Conservation (phyloP, 2,797 vertebrate species). For the Hapalemur alaotrensis region DNA sequence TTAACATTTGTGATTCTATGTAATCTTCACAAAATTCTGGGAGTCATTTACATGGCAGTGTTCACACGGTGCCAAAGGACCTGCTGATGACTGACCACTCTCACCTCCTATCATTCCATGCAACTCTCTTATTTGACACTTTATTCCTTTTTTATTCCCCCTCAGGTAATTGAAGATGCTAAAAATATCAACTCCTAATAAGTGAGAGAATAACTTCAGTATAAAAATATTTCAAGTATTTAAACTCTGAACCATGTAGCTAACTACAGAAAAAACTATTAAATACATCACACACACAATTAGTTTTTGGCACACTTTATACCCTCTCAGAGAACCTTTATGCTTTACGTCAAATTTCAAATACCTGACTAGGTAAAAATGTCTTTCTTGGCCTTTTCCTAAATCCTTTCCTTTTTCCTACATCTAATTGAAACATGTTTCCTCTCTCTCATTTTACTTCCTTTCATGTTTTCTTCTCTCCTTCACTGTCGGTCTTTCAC, state of each 20-base stretch:
- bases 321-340: background rate
- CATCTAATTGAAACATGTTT: background rate
- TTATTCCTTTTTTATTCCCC: background rate
- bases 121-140: background rate
- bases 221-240: constrained; percentile 34
- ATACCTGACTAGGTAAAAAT: background rate
- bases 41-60: background rate
- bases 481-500: background rate
- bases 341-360: background rate
- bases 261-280: background rate
- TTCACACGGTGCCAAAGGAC: background rate
- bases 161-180: background rate
- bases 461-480: background rate
- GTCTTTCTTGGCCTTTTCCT: background rate
- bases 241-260: background rate
- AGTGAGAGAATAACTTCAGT: background rate
- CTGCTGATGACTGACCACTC: background rate
- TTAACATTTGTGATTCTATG: background rate
- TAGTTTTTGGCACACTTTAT: background rate
- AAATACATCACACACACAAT: background rate
- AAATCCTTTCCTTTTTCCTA: background rate
- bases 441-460: background rate
- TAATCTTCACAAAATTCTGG: background rate
- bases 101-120: background rate
- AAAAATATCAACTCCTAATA: background rate